These are phyloP conservation scores for Cyprinodon diabolis DNA, from an alignment of 2,797 vertebrate species.

Conservation along the genomic window DNA sequence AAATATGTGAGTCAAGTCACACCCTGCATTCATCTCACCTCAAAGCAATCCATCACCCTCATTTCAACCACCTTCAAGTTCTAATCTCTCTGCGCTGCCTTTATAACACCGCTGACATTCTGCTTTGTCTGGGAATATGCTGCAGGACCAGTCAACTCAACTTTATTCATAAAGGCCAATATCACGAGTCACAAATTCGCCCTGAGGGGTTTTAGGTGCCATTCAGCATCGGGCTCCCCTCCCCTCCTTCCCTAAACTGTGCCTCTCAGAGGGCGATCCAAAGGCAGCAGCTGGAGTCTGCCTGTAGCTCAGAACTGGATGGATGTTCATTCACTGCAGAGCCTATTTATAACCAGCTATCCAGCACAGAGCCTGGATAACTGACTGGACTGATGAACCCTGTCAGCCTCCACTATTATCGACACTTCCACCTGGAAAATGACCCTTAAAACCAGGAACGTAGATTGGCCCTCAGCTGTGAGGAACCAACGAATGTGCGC, in stretches of 20 bases:
- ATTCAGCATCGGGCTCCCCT: background rate
- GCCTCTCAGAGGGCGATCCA: background rate
- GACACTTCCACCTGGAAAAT: background rate
- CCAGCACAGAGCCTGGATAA: background rate
- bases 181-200: background rate
- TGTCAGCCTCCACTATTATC: constrained; percentile 1
- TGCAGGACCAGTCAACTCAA: background rate
- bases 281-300: background rate
- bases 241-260: background rate
- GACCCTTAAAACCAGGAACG: background rate
- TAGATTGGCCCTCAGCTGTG: no score
- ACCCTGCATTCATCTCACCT: background rate
- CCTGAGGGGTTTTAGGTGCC: background rate
- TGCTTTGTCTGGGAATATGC: background rate
- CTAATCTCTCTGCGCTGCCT: background rate
- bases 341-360: background rate
- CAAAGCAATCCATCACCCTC: background rate
- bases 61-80: background rate
- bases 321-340: background rate
- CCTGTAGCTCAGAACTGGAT: background rate
- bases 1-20: background rate
- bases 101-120: background rate
- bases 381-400: constrained; percentile 3
- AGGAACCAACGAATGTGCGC: background rate
- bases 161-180: constrained; percentile 1